These are phyloP conservation scores for Octonoba sinensis DNA, from an alignment of 2,888 invertebrate species.

Conservation along the genomic window DNA sequence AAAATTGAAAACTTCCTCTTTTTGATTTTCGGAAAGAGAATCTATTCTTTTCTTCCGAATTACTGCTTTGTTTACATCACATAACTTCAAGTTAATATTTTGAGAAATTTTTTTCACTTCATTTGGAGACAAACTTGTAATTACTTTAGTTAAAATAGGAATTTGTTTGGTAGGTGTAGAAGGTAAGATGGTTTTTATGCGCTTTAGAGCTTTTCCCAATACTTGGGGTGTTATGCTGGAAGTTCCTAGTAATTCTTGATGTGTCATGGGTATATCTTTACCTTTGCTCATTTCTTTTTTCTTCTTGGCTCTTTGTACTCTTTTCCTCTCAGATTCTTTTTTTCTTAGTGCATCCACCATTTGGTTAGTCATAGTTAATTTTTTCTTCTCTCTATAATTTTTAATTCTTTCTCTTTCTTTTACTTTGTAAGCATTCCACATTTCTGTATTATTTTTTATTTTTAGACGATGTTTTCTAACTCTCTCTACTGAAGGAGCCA, in stretches of 20 bases:
- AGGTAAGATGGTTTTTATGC: too few relatives aligned
- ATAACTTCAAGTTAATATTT: neutral
- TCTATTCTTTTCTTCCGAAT: neutral
- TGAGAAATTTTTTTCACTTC: neutral
- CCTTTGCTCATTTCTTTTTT: too few relatives aligned
- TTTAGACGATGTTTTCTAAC: neutral
- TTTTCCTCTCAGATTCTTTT: too few relatives aligned
- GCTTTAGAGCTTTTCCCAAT: too few relatives aligned
- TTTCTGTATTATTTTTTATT: neutral
- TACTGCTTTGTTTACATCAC: neutral
- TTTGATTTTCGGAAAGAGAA: neutral
- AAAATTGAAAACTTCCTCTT: neutral
- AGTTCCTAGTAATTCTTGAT: too few relatives aligned
- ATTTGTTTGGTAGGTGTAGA: too few relatives aligned
- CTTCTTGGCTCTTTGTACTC: neutral
- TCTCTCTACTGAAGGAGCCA: neutral
- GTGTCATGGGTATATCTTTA: too few relatives aligned
- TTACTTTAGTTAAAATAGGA: too few relatives aligned
- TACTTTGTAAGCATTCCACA: neutral
- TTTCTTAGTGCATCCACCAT: neutral
- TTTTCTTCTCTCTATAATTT: neutral
- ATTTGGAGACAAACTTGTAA: neutral
- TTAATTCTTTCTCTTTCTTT: constrained; percentile 6
- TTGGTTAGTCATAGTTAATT: neutral
- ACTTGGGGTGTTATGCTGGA: too few relatives aligned